These are phyloP conservation scores for Antigone vipio DNA, from an alignment of 2,113 vertebrate genomes.

Conservation along the genomic window DNA sequence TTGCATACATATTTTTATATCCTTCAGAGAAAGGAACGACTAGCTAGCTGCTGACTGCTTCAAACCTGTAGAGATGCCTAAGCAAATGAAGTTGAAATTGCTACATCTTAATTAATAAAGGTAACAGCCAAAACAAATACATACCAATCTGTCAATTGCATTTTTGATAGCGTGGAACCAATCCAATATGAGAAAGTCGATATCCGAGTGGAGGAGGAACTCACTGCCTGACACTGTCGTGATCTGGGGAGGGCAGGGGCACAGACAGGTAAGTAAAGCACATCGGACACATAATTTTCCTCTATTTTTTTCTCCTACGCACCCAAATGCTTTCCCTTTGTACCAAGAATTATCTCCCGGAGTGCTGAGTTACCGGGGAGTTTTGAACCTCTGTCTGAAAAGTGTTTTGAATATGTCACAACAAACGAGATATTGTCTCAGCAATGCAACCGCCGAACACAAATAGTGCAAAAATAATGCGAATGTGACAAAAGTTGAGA, in stretches of 20 bases:
- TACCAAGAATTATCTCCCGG: constrained; percentile 41
- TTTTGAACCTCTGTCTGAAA: constrained; percentile 66
- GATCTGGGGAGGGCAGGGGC: constrained; percentile 70
- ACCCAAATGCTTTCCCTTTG: neutral
- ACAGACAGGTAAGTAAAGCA: constrained; percentile 58
- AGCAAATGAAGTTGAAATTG: constrained; percentile 65
- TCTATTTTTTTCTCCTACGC: neutral
- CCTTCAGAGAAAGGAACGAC: constrained; percentile 25
- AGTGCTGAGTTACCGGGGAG: constrained; percentile 1
- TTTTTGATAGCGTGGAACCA: constrained; percentile 88
- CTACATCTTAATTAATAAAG: constrained; percentile 77
- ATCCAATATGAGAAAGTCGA: constrained; percentile 82
- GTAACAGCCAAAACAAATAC: constrained; percentile 79
- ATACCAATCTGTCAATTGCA: constrained; percentile 85
- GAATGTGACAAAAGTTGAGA: constrained; percentile 22
- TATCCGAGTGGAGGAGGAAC: constrained; percentile 86
- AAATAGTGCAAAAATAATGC: constrained; percentile 38
- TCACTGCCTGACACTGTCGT: constrained; percentile 84
- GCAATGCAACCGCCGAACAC: constrained; percentile 55
- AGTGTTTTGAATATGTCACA: constrained; percentile 63
- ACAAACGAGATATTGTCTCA: constrained; percentile 70
- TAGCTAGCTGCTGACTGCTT: constrained; percentile 49
- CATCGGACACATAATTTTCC: neutral
- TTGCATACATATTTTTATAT: constrained; percentile 48
- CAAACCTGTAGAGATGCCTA: constrained; percentile 54